A percentile compares a stretch with the other conserved stretches of the same genome.
Evolutionary conservation across 2,888 invertebrate genomes (phyloP).

Genomic region (Strigamia transsilvanica): DNA sequence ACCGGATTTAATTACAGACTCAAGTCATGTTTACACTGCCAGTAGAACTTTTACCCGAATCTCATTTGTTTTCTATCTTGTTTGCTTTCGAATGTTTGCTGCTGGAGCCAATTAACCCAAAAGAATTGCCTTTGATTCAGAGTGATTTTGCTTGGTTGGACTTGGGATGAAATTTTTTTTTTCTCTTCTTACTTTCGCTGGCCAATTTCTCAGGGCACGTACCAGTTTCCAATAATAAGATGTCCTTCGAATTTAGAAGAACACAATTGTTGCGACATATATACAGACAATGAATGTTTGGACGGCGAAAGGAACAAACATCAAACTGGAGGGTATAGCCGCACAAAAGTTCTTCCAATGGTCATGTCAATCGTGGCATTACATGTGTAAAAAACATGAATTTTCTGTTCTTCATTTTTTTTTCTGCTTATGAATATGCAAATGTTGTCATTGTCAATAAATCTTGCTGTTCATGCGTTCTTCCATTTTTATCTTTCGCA

Average conservation of each 20-base stretch:
- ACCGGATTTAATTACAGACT: conserved; percentile 48
- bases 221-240: background rate
- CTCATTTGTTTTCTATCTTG: conserved; percentile 37
- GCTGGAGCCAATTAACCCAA: conserved; percentile 35
- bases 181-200: background rate
- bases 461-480: background rate
- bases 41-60: conserved; percentile 35
- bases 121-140: conserved; percentile 7
- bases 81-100: conserved; percentile 44
- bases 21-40: conserved; percentile 30
- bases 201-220: background rate
- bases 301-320: too few species aligned
- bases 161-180: too few species aligned
- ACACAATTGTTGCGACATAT: too few species aligned
- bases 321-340: too few species aligned
- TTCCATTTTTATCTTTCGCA: background rate
- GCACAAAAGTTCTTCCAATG: too few species aligned
- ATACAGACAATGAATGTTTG: too few species aligned
- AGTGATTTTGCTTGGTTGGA: conserved; percentile 19
- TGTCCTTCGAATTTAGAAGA: too few species aligned
- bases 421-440: background rate
- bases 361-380: too few species aligned
- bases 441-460: conserved; percentile 13
- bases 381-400: too few species aligned
- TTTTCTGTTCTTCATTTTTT: background rate